Percentiles rank a stretch among this genome's conserved stretches.
These are phyloP conservation scores for Ailurus styani DNA, from an alignment of 2,113 vertebrate species.

Conservation along the genomic window DNA sequence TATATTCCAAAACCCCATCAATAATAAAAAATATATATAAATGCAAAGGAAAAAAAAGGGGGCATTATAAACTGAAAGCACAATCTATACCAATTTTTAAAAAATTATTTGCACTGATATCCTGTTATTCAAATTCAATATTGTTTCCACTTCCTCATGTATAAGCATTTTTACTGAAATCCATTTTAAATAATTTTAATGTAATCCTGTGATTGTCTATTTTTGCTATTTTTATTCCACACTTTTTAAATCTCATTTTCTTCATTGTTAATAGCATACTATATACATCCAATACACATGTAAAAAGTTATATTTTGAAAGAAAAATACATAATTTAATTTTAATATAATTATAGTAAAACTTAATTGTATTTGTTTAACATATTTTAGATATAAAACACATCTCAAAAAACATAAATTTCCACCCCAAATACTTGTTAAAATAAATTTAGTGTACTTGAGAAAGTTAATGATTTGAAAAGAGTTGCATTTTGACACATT, in stretches of 20 bases:
- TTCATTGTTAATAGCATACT: neutral
- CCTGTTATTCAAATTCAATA: neutral
- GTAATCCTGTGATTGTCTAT: neutral
- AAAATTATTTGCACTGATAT: neutral
- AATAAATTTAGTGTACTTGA: neutral
- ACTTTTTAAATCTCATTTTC: neutral
- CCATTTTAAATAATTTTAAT: neutral
- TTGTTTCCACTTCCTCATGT: neutral
- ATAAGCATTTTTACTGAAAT: neutral
- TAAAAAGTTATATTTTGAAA: neutral
- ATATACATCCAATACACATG: neutral
- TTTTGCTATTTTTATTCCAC: neutral
- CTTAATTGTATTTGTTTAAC: neutral
- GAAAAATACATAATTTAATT: neutral
- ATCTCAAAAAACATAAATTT: neutral
- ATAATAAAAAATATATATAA: neutral
- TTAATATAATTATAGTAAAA: neutral
- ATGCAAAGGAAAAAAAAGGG: neutral
- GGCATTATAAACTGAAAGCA: neutral
- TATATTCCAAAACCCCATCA: no score
- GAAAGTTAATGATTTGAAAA: neutral
- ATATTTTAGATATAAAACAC: neutral
- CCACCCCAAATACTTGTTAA: neutral
- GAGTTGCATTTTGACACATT: neutral
- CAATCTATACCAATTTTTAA: neutral